Evolutionary conservation across 2,888 invertebrate genomes (phyloP).

Genomic region (Drosophila infuscata): DNA sequence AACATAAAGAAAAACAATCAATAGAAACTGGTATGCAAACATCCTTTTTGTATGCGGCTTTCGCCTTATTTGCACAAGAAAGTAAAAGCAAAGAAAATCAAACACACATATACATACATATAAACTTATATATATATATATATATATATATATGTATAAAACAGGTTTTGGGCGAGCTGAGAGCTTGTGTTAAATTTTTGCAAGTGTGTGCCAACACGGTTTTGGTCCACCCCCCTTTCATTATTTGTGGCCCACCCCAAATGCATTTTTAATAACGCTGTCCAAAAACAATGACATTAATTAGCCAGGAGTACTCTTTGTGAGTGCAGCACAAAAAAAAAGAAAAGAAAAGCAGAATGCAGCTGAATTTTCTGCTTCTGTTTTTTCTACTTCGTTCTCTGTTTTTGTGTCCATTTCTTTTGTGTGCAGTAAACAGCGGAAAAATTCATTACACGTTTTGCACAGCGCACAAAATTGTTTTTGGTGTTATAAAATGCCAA

Average conservation of each 20-base stretch:
- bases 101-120: slow-evolving; percentile 11
- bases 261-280: slow-evolving; percentile 72
- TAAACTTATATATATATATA: not conserved
- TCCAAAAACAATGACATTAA: slow-evolving; percentile 79
- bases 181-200: slow-evolving; percentile 28
- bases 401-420: slow-evolving; percentile 58
- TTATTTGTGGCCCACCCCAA: slow-evolving; percentile 34
- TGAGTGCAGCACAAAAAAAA: slow-evolving; percentile 55
- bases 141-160: not conserved
- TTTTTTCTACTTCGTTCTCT: slow-evolving; percentile 7
- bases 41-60: slow-evolving; percentile 59
- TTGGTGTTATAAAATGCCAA: slow-evolving; percentile 35
- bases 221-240: slow-evolving; percentile 3
- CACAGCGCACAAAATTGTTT: slow-evolving; percentile 63
- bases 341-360: slow-evolving; percentile 40
- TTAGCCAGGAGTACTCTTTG: slow-evolving; percentile 65
- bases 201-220: slow-evolving; percentile 25
- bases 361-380: slow-evolving; percentile 49
- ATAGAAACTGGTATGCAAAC: slow-evolving; percentile 77
- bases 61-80: slow-evolving; percentile 66
- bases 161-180: not conserved
- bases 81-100: slow-evolving; percentile 65
- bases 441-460: slow-evolving; percentile 78
- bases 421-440: slow-evolving; percentile 70
- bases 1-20: slow-evolving; percentile 72